Base-by-base conservation (phyloP, 2,888 invertebrate species). In the Neoitamus cyanurus region DNA sequence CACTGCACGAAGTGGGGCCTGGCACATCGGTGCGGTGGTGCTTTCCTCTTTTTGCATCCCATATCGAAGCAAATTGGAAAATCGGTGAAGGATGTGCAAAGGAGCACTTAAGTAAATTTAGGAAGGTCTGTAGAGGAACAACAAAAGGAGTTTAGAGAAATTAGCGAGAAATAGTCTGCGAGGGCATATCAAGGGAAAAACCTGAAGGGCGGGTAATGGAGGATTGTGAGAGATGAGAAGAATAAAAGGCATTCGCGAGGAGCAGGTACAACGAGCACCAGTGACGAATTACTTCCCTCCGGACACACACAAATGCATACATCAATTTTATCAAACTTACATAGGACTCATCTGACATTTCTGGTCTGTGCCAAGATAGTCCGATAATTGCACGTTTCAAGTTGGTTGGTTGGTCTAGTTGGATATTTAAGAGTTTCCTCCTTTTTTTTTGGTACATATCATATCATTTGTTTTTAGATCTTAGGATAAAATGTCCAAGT, bases 81-180 rank as follows among this genome's bases (percentile, higher is more conserved):
- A 82, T 69, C 68, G 82, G 68, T 37, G 82, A 82, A 82, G 82
- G 82, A 82, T 82, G 68, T 82, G 82, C 69, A 82, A 82, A 82
- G 36, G 36, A 69, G 82, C 82, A 69, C 82, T 68, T 82, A 82
- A 82, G 68, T 58, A 58, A 80, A 80, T 69, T 82, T 82, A 30
- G 46, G 30, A 82, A 82, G 30, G 69, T 69, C 28, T 69, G 36
- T 13, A 37, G 69, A 69, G n/a, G 37, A 82, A 37, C 68, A 82
- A 82, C 36, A 69, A 82, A 69, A 82, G 37, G 30, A 82, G 68
- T 36, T 82, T 69, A 11, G 36, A 82, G 48, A 78, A 78, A 48
- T 77, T 77, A 77, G 77, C 77, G 46, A 77, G 77, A 77, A 77
- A 77, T 77, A 46, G 77, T 46, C 42, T 77, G 7, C 28, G 30